Evolutionary conservation across 2,113 vertebrate genomes (phyloP), one percentile per base, ranked within the genome.

Genomic region (Suncus etruscus): DNA sequence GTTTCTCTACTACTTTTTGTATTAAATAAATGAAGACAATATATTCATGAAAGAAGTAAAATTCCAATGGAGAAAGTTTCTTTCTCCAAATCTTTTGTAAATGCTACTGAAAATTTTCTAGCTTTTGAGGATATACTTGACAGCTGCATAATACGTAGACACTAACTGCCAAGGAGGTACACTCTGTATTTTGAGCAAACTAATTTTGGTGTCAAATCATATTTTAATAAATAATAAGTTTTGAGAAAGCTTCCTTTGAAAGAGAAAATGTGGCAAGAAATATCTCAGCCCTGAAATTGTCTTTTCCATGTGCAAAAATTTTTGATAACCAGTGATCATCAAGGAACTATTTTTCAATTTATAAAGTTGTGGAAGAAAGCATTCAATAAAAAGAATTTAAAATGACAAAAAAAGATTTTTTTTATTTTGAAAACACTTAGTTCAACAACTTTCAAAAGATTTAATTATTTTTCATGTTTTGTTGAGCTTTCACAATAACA

Each of bases 21-120:
- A 2, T 74, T 7, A 1, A 96, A 97, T 94, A 94, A 96, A 91
- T 94, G 63, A 78, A 95, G 94, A 96, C 92, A 93, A 51, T 86
- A 86, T 93, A 95, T 92, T 94, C 69, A 86, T 87, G 95, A 92
- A 76, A 92, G 85, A 81, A 85, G 89, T 75, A 87, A 91, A 97
- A 90, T 96, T 93, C 92, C 85, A 69, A 94, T 66, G 66, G 92
- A 73, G 76, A 90, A 39, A 58, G 87, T 82, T 75, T 95, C 70
- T 88, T 93, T 89, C 75, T 93, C 86, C 90, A 70, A 89, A 94
- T 0, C 74, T 61, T 80, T 94, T 58, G 54, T 54, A 22, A 61
- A 89, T 83, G 80, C 69, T 70, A 68, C 66, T 94, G 95, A 91
- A 89, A 79, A 78, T 24, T 25, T 58, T 80, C 83, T 86, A 89